Conservation (phyloP, 2,113 vertebrate species). For the Pluvianellus socialis region DNA sequence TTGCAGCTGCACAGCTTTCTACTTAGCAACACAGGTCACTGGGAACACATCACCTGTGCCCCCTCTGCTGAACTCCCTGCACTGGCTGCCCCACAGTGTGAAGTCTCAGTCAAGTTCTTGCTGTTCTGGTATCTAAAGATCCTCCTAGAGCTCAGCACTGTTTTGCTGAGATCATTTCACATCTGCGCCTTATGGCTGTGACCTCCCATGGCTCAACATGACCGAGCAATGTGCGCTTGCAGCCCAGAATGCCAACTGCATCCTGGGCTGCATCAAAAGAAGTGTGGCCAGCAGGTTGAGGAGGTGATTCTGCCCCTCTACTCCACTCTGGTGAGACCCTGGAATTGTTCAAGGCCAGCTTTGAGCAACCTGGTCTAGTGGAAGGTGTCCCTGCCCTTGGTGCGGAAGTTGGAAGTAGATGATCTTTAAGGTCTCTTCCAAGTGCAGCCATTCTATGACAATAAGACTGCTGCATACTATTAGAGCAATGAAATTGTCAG, state of each 20-base stretch:
- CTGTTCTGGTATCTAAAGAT: neutral
- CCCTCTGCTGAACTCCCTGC: neutral
- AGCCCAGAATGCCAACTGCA: neutral
- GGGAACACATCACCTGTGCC: no score
- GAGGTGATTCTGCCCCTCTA: neutral
- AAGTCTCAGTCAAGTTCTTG: neutral
- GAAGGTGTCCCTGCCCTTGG: neutral
- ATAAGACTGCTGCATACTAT: neutral
- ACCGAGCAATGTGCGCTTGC: neutral
- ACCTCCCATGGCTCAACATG: neutral
- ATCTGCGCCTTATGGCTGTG: neutral
- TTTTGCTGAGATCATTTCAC: neutral
- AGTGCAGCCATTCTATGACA: neutral
- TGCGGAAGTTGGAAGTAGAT: neutral
- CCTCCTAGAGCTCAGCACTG: neutral
- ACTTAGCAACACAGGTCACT: no score
- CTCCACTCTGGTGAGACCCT: neutral
- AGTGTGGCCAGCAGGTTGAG: no score
- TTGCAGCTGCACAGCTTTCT: no score
- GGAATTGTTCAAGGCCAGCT: neutral
- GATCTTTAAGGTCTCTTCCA: neutral
- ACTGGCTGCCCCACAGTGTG: neutral
- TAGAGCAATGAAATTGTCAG: neutral
- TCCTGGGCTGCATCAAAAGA: neutral
- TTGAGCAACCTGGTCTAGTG: neutral